Evolutionary conservation across 2,888 invertebrate species (phyloP).

Genomic region (Lochmaea capreae): DNA sequence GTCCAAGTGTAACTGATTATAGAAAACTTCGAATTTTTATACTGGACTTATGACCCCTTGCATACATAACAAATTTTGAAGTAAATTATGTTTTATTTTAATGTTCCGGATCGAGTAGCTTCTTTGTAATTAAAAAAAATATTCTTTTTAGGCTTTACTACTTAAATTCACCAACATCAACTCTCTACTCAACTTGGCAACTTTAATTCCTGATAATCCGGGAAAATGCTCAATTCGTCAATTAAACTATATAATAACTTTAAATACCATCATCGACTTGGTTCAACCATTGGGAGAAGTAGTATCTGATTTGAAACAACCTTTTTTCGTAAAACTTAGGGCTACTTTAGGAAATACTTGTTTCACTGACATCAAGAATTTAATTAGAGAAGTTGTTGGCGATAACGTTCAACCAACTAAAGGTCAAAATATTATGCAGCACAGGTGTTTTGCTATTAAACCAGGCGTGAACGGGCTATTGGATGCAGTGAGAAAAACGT

Average conservation of each 20-base stretch:
- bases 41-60: too few species aligned
- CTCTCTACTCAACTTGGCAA: conserved; percentile 75
- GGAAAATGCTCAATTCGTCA: conserved; percentile 66
- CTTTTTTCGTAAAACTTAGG: conserved; percentile 54
- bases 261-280: conserved; percentile 81
- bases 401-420: conserved; percentile 70
- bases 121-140: too few species aligned
- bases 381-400: conserved; percentile 62
- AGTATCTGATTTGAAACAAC: conserved; percentile 52
- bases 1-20: too few species aligned
- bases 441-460: conserved; percentile 83
- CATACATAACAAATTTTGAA: too few species aligned
- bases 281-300: conserved; percentile 74
- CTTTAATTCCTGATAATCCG: conserved; percentile 66
- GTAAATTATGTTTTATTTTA: too few species aligned
- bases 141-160: conserved; percentile 69
- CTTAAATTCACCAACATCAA: conserved; percentile 83
- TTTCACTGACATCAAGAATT: conserved; percentile 53
- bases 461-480: conserved; percentile 80
- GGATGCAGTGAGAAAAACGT: conserved; percentile 85
- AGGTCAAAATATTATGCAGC: conserved; percentile 69
- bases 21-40: too few species aligned
- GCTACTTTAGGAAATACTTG: conserved; percentile 51
- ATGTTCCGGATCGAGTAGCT: too few species aligned
- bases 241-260: conserved; percentile 75